Evolutionary conservation across 35 echinoderm and acorn worm genomes (phyloP).

Genomic region (Heliocidaris erythrogramma): DNA sequence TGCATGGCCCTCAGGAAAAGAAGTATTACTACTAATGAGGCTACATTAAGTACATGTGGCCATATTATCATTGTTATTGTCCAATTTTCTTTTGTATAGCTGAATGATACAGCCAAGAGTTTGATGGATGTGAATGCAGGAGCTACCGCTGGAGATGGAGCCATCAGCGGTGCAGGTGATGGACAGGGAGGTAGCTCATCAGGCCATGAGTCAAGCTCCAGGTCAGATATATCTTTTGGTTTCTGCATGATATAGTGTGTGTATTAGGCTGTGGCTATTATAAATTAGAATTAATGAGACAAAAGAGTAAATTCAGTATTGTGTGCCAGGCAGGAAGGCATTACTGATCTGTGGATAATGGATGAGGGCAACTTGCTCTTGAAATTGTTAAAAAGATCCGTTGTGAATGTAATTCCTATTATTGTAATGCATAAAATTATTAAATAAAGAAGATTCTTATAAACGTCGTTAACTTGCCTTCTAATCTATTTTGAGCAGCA

Average conservation of each 20-base stretch:
- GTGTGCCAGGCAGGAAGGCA: too few relatives aligned
- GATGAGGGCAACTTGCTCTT: too few relatives aligned
- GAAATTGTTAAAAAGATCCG: background rate
- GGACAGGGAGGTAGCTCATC: background rate
- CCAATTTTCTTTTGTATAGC: slow-evolving; percentile 34
- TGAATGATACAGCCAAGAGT: slow-evolving; percentile 78
- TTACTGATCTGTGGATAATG: too few relatives aligned
- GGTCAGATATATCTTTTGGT: background rate
- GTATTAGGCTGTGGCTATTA: background rate
- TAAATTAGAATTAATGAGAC: too few relatives aligned
- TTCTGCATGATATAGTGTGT: background rate
- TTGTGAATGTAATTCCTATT: background rate
- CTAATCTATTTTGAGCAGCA: slow-evolving; percentile 17
- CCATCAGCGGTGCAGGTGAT: slow-evolving; percentile 44
- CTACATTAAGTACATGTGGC: too few relatives aligned
- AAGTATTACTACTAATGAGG: background rate
- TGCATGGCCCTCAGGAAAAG: too few relatives aligned
- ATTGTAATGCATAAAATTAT: background rate
- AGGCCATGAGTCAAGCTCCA: slow-evolving; percentile 28
- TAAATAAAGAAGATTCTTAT: background rate
- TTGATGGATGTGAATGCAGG: slow-evolving; percentile 65
- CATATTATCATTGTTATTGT: background rate
- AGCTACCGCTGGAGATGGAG: slow-evolving; percentile 18
- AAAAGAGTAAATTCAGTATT: too few relatives aligned
- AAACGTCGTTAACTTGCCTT: background rate